Evolutionary conservation across 92 coral and sea anemone genomes (phyloP).

Genomic region (Nematostella vectensis): DNA sequence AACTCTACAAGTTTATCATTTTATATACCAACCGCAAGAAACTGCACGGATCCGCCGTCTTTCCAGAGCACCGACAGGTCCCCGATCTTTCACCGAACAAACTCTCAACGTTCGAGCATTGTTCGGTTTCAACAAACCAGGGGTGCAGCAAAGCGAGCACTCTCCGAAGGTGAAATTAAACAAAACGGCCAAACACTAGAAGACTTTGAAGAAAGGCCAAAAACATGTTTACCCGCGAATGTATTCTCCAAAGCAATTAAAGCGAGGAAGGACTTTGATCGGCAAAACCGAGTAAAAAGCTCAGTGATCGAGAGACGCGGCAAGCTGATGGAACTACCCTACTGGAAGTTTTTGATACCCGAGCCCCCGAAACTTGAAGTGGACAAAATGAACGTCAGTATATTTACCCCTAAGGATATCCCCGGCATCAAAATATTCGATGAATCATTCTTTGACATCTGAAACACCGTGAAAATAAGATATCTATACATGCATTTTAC

Average conservation of each 20-base stretch:
- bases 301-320: conserved; percentile 43
- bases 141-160: background rate
- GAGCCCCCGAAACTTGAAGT: conserved; percentile 89
- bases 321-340: conserved; percentile 54
- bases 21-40: background rate
- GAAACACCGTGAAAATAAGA: no score
- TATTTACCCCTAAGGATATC: conserved; percentile 82
- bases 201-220: background rate
- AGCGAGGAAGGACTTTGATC: conserved; percentile 9
- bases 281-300: background rate
- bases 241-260: conserved; percentile 18
- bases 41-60: background rate
- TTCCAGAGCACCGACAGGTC: background rate
- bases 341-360: conserved; percentile 85
- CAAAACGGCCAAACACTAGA: background rate
- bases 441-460: conserved; percentile 80
- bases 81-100: conserved; percentile 2
- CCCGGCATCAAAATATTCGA: conserved; percentile 96
- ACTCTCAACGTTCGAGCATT: conserved; percentile 47
- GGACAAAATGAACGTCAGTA: conserved; percentile 89
- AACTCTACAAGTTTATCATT: background rate
- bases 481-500: no score
- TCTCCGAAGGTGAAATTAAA: background rate
- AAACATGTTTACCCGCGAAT: conserved; percentile 11
- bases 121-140: conserved; percentile 26